Evolutionary conservation across 2,888 invertebrate genomes (phyloP).

Genomic region (Lamproptera curius): DNA sequence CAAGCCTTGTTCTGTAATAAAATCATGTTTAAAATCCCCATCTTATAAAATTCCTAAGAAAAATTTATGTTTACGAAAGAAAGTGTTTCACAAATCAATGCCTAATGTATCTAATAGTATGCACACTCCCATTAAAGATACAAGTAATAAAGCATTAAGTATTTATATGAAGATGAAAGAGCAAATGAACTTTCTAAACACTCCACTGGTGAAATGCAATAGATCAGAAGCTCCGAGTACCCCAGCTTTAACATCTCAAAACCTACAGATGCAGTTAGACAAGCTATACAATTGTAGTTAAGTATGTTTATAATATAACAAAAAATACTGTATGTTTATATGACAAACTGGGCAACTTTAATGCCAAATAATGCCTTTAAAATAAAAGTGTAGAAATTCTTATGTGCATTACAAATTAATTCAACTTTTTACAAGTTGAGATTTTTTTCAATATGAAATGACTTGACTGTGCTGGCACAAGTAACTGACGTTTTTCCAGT

Average conservation of each 20-base stretch:
- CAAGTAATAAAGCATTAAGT: constrained; percentile 44
- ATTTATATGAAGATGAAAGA: constrained; percentile 66
- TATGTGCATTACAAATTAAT: too few species aligned
- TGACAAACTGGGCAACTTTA: too few species aligned
- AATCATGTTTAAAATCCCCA: constrained; percentile 45
- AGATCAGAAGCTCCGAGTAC: constrained; percentile 40
- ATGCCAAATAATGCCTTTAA: background rate
- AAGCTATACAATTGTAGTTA: constrained; percentile 53
- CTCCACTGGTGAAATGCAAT: constrained; percentile 45
- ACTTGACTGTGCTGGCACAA: background rate
- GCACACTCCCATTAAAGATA: constrained; percentile 43
- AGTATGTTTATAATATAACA: background rate
- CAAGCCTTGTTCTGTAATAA: constrained; percentile 47
- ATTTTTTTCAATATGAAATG: too few species aligned
- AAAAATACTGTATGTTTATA: too few species aligned
- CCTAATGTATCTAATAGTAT: constrained; percentile 42
- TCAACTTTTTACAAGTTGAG: background rate
- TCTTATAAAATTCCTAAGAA: constrained; percentile 63
- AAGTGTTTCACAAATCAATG: constrained; percentile 51
- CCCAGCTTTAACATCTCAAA: constrained; percentile 55
- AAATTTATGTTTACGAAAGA: constrained; percentile 50
- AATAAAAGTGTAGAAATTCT: too few species aligned
- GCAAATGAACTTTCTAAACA: constrained; percentile 57
- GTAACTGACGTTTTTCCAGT: background rate
- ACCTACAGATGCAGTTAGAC: constrained; percentile 61